Evolutionary conservation across 2,113 vertebrate species (phyloP).

Genomic region (Leptodactylus fuscus): DNA sequence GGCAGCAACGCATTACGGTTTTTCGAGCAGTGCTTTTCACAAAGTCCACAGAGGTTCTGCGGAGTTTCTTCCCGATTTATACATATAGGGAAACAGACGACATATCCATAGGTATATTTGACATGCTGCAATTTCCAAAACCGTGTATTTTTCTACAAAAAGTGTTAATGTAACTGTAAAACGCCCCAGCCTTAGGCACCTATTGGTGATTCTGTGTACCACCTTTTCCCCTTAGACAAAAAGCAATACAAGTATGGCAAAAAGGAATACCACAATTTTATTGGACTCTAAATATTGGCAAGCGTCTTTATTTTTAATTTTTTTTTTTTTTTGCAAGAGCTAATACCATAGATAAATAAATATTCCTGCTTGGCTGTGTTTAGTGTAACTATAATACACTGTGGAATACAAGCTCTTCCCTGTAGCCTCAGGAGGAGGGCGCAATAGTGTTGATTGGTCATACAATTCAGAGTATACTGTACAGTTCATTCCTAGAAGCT

Average conservation of each 20-base stretch:
- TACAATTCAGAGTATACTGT: not conserved
- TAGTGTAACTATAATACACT: conserved; percentile 68
- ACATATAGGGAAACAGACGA: too few species aligned
- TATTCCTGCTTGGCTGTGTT: conserved; percentile 67
- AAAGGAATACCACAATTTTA: conserved; percentile 21
- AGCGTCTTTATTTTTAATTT: conserved; percentile 26
- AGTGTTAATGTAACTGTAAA: too few species aligned
- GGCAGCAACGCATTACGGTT: too few species aligned
- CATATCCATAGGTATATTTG: too few species aligned
- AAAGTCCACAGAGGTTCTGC: too few species aligned
- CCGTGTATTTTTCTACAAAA: too few species aligned
- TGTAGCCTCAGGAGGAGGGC: conserved; percentile 60
- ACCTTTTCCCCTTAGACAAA: too few species aligned
- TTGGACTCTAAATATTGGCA: conserved; percentile 39
- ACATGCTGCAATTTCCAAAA: too few species aligned
- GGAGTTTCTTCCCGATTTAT: too few species aligned
- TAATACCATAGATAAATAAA: conserved; percentile 67
- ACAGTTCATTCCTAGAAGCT: conserved; percentile 4
- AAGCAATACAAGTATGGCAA: not conserved
- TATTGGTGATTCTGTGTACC: too few species aligned
- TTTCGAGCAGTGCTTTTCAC: too few species aligned
- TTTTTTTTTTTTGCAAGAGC: conserved; percentile 46
- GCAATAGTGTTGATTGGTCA: not conserved
- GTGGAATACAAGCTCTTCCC: conserved; percentile 63
- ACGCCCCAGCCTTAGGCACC: too few species aligned